These are phyloP conservation scores for Lucilia sericata DNA, from an alignment of 1,140 invertebrate species.

Conservation along the genomic window DNA sequence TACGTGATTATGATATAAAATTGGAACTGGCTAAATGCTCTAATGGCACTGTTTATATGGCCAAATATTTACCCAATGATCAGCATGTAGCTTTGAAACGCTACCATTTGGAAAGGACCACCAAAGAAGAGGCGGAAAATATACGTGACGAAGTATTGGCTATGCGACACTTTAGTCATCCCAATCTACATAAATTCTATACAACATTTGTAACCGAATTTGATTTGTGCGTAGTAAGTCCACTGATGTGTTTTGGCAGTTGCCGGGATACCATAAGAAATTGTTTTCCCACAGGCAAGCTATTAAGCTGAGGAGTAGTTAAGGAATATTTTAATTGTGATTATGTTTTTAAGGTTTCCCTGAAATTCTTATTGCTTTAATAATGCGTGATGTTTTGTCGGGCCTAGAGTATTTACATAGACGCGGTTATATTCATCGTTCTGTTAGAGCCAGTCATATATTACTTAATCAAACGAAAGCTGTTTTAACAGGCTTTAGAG, in stretches of 20 bases:
- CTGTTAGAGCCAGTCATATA: slow-evolving; percentile 86
- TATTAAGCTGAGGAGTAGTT: neutral
- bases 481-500: slow-evolving; percentile 80
- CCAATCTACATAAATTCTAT: slow-evolving; percentile 80
- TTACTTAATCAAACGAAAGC: slow-evolving; percentile 68
- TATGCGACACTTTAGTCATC: slow-evolving; percentile 81
- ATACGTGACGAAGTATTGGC: slow-evolving; percentile 83
- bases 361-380: slow-evolving; percentile 83
- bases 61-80: slow-evolving; percentile 75
- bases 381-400: slow-evolving; percentile 81
- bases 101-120: slow-evolving; percentile 78
- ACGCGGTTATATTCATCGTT: slow-evolving; percentile 89
- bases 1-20: slow-evolving; percentile 72
- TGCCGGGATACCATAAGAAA: slow-evolving; percentile 82
- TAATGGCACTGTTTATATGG: slow-evolving; percentile 75
- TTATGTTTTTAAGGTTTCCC: slow-evolving; percentile 72
- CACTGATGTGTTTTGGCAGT: slow-evolving; percentile 84
- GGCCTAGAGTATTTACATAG: slow-evolving; percentile 88
- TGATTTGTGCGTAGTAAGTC: slow-evolving; percentile 83
- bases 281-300: slow-evolving; percentile 78
- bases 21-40: slow-evolving; percentile 77
- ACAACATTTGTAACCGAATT: slow-evolving; percentile 80
- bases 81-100: slow-evolving; percentile 80
- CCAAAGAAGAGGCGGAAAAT: slow-evolving; percentile 74
- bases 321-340: neutral